Percentiles rank a stretch among this genome's conserved stretches.
Evolutionary conservation across 2,888 invertebrate species (phyloP).

Genomic region (Hermaeophaga mercurialis): DNA sequence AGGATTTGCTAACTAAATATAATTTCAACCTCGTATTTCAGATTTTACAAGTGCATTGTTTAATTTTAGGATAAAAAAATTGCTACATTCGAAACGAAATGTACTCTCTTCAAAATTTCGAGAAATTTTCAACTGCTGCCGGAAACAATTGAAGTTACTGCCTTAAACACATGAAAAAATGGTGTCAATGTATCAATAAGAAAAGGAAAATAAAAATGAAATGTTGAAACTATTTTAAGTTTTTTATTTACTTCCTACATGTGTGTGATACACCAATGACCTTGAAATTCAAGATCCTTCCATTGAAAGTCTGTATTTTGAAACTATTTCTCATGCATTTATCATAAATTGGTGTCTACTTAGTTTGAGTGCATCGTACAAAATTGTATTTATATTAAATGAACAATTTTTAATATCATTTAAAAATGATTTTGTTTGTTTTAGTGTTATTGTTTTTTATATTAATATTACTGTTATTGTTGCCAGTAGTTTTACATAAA

Average conservation of each 20-base stretch:
- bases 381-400: background rate
- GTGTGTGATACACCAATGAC: too few species aligned
- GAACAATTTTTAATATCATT: too few species aligned
- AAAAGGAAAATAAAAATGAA: slow-evolving; percentile 26
- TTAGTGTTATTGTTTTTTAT: background rate
- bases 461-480: background rate
- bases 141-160: slow-evolving; percentile 51
- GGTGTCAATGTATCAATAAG: slow-evolving; percentile 55
- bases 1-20: too few species aligned
- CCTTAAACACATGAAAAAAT: slow-evolving; percentile 58
- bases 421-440: background rate
- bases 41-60: too few species aligned
- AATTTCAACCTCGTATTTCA: too few species aligned
- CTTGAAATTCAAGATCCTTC: too few species aligned
- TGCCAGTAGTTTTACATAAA: slow-evolving; percentile 2
- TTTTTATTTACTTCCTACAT: too few species aligned
- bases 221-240: too few species aligned
- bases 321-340: too few species aligned
- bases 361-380: too few species aligned
- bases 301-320: too few species aligned
- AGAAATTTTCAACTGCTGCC: slow-evolving; percentile 55
- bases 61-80: slow-evolving; percentile 54
- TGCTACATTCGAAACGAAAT: slow-evolving; percentile 62
- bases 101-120: slow-evolving; percentile 60
- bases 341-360: too few species aligned